Evolutionary conservation across 2,797 vertebrate genomes (phyloP), one percentile per base, ranked within the genome.

Genomic region (Cynopterus sphinx): DNA sequence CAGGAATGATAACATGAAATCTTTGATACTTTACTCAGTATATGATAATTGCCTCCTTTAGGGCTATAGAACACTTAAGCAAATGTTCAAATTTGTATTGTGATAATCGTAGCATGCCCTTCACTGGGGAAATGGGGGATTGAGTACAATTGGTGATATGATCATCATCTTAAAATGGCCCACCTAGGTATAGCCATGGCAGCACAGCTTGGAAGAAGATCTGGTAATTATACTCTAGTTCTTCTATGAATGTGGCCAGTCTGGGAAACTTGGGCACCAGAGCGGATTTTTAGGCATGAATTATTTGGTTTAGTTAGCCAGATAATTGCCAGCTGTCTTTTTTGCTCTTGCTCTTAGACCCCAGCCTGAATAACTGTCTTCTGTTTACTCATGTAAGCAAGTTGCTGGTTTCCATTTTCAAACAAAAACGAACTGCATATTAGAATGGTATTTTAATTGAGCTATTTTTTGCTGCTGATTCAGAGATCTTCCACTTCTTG

Each of bases 271-370:
- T 84, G 82, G 93, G 83, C 74, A 61, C 57, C 78, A 82, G 90
- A 92, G 88, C 84, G 87, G 53, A 65, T 87, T 96, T 95, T 94
- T 96, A 92, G 96, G 95, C 94, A 59, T 92, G 95, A 95, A 89
- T 96, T 96, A 96, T 91, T 78, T 81, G 85, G 94, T 92, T 83
- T 97, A 96, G 96, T 96, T 97, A 94, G 81, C 95, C 83, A 90
- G 82, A 86, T 94, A 89, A 95, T 95, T 95, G 85, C 96, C 97
- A 96, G 90, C 93, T 96, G 94, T 95, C 85, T 84, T 63, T 63
- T 65, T 28, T 87, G 87, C 28, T 10, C 73, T 77, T 68, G 68
- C 59, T 81, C 36, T 46, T 19, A 61, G 93, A 86, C 74, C 90
- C 94, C 28, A 7, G 78, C 81, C 87, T 86, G 83, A 96, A 73